These are phyloP conservation scores for Petrolisthes cinctipes DNA, from an alignment of 2,888 invertebrate genomes.

Conservation along the genomic window DNA sequence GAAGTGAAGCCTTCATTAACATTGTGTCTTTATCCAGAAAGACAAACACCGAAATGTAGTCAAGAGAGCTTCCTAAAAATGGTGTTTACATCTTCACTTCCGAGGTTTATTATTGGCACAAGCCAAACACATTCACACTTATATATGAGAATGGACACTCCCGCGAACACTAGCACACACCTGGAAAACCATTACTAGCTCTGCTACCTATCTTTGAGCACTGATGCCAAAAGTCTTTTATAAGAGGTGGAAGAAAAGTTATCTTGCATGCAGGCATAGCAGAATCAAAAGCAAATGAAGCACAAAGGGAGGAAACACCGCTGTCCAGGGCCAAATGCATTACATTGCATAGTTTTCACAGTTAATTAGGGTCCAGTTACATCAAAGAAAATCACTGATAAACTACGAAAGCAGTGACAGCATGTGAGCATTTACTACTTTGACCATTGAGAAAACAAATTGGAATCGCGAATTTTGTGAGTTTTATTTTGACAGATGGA, in stretches of 20 bases:
- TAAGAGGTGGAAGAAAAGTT: conserved; percentile 9
- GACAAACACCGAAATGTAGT: too few relatives aligned
- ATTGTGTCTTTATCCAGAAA: too few relatives aligned
- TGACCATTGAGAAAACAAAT: neutral
- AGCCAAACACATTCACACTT: neutral
- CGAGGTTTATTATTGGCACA: neutral
- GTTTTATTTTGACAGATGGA: conserved; percentile 9
- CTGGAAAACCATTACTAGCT: conserved; percentile 30
- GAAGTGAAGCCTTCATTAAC: too few relatives aligned
- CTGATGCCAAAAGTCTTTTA: conserved; percentile 48
- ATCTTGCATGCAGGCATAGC: neutral
- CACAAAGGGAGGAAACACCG: neutral
- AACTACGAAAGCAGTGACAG: conserved; percentile 1
- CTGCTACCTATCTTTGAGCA: conserved; percentile 49
- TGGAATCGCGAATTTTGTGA: neutral
- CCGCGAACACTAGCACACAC: conserved; percentile 29
- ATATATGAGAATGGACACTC: conserved; percentile 11
- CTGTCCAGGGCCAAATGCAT: neutral
- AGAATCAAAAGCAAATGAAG: conserved; percentile 4
- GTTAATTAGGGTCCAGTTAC: neutral
- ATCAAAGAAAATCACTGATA: conserved; percentile 2
- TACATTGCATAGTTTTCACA: neutral
- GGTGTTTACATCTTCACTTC: neutral
- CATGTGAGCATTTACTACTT: neutral
- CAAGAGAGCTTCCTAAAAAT: too few relatives aligned